These are phyloP conservation scores for Micrasema minimum DNA, from an alignment of 1,140 invertebrate genomes.

Conservation along the genomic window DNA sequence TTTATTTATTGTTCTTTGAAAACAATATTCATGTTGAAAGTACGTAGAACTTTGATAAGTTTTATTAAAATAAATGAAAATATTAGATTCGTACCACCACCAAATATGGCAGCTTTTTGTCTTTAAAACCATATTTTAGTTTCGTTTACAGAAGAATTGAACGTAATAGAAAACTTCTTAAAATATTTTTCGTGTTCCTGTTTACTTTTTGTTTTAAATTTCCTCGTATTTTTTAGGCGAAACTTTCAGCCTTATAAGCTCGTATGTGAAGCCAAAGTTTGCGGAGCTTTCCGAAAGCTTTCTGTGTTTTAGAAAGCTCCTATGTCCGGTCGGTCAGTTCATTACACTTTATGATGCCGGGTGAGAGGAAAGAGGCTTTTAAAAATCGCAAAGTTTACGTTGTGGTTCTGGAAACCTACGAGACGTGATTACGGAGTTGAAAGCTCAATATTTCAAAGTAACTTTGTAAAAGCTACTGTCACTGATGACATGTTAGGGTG, in stretches of 20 bases:
- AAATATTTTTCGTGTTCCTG: conserved; percentile 19
- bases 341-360: conserved; percentile 26
- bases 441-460: too few species aligned
- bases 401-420: background rate
- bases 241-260: conserved; percentile 12
- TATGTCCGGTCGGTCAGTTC: conserved; percentile 18
- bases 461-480: too few species aligned
- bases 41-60: too few species aligned
- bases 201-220: conserved; percentile 22
- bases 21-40: too few species aligned
- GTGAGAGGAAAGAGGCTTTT: background rate
- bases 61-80: too few species aligned
- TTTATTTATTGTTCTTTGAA: too few species aligned
- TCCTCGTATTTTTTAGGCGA: conserved; percentile 4
- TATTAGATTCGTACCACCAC: too few species aligned
- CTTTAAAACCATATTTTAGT: too few species aligned
- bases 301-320: conserved; percentile 16
- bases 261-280: conserved; percentile 4
- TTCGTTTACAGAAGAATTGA: too few species aligned
- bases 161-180: conserved; percentile 17
- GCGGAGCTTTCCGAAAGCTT: conserved; percentile 15
- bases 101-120: too few species aligned
- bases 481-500: too few species aligned
- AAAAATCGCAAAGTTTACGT: conserved; percentile 12
- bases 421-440: background rate